These are phyloP conservation scores for Melanostigma gelatinosum DNA, from an alignment of 2,113 vertebrate species.

Conservation along the genomic window DNA sequence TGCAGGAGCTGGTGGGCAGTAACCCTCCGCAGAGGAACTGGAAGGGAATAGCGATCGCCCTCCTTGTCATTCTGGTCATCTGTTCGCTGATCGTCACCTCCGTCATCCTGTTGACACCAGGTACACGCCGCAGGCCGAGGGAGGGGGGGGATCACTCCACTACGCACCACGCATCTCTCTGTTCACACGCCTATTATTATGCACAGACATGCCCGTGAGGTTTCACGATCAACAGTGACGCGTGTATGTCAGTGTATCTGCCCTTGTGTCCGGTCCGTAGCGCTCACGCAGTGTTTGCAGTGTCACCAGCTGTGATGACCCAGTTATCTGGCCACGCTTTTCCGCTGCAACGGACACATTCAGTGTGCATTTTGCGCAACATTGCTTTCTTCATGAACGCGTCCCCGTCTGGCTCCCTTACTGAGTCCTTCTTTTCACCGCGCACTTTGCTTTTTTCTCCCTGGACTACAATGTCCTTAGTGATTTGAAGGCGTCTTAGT, in stretches of 20 bases:
- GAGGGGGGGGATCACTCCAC: not conserved
- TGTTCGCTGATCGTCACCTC: constrained; percentile 99
- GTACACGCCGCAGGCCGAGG: constrained; percentile 75
- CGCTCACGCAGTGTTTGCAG: constrained; percentile 16
- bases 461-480: not conserved
- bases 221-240: constrained; percentile 42
- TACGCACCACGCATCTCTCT: constrained; percentile 20
- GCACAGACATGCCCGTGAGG: constrained; percentile 63
- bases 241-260: constrained; percentile 10
- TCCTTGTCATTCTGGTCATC: constrained; percentile 98
- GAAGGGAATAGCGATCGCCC: constrained; percentile 98
- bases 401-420: constrained; percentile 21
- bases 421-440: not conserved
- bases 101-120: constrained; percentile 98
- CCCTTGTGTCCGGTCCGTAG: constrained; percentile 24
- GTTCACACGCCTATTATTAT: constrained; percentile 61
- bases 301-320: constrained; percentile 15
- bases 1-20: constrained; percentile 97
- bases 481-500: constrained; percentile 27
- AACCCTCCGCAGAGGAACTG: constrained; percentile 99
- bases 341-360: constrained; percentile 18
- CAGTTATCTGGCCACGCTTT: constrained; percentile 5
- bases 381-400: constrained; percentile 23
- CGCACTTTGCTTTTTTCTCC: not conserved
- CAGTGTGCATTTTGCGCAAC: constrained; percentile 6